Evolutionary conservation across 2,797 vertebrate species (phyloP).

Genomic region (Decapterus maruadsi): DNA sequence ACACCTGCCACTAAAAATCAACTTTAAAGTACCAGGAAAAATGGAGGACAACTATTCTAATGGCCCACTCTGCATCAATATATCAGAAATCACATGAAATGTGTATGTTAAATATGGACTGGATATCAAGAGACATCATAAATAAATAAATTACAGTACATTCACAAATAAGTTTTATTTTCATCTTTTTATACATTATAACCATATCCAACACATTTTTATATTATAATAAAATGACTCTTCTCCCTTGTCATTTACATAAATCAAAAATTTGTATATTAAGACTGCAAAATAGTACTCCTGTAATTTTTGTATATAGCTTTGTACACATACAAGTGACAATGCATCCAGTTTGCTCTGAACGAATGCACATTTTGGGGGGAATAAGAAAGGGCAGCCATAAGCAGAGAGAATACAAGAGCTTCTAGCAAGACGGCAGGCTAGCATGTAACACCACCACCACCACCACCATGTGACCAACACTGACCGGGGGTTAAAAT

Average conservation of each 20-base stretch:
- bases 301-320: constrained; percentile 81
- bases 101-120: background rate
- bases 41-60: background rate
- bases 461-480: constrained; percentile 71
- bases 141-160: constrained; percentile 54
- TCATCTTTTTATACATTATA: constrained; percentile 85
- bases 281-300: constrained; percentile 88
- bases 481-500: constrained; percentile 72
- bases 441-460: constrained; percentile 73
- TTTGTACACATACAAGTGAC: constrained; percentile 84
- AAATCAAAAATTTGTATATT: constrained; percentile 84
- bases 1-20: no score
- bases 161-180: constrained; percentile 89
- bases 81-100: background rate
- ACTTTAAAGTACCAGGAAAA: background rate
- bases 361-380: constrained; percentile 71
- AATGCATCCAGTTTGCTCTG: constrained; percentile 77
- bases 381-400: constrained; percentile 79
- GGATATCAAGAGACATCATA: background rate
- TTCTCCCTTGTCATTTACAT: constrained; percentile 82
- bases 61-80: background rate
- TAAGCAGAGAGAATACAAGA: constrained; percentile 80
- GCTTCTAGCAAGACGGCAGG: constrained; percentile 78
- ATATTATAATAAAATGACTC: constrained; percentile 87
- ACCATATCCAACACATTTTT: constrained; percentile 86